These are phyloP conservation scores for Zaprionus capensis DNA, from an alignment of 1,140 invertebrate species.

Conservation along the genomic window DNA sequence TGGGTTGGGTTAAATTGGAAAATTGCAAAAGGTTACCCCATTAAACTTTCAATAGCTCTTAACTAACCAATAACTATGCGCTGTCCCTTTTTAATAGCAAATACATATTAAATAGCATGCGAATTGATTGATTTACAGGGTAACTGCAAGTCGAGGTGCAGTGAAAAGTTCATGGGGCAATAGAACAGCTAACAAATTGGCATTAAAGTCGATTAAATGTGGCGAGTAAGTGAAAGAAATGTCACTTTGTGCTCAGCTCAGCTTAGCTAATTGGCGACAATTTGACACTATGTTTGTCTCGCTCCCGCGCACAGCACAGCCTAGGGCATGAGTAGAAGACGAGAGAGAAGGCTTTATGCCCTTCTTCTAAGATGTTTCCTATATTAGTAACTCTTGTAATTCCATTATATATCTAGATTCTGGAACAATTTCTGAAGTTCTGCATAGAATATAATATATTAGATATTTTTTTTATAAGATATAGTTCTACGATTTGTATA, in stretches of 20 bases:
- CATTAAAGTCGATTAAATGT: not conserved
- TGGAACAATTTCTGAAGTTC: too few relatives aligned
- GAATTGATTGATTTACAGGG: not conserved
- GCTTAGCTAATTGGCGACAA: slow-evolving; percentile 5
- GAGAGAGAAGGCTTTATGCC: not conserved
- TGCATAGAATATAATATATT: too few relatives aligned
- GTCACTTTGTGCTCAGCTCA: not conserved
- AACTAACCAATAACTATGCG: not conserved
- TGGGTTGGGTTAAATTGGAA: not conserved
- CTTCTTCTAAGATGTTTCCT: too few relatives aligned
- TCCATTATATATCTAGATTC: too few relatives aligned
- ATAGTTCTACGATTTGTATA: too few relatives aligned
- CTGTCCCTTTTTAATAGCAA: too few relatives aligned
- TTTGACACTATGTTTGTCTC: not conserved
- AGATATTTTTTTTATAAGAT: too few relatives aligned
- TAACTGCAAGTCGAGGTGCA: not conserved
- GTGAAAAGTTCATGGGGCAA: not conserved
- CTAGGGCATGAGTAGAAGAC: not conserved
- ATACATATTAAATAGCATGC: too few relatives aligned
- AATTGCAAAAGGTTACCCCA: not conserved
- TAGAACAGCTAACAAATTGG: not conserved
- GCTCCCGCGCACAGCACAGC: not conserved
- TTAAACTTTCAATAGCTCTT: slow-evolving; percentile 1
- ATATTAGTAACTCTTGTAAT: too few relatives aligned
- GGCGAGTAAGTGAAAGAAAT: slow-evolving; percentile 5